A percentile compares a stretch with the other conserved stretches of the same genome.
Conservation (phyloP, 2,888 invertebrate genomes). For the Girardia tigrina region DNA sequence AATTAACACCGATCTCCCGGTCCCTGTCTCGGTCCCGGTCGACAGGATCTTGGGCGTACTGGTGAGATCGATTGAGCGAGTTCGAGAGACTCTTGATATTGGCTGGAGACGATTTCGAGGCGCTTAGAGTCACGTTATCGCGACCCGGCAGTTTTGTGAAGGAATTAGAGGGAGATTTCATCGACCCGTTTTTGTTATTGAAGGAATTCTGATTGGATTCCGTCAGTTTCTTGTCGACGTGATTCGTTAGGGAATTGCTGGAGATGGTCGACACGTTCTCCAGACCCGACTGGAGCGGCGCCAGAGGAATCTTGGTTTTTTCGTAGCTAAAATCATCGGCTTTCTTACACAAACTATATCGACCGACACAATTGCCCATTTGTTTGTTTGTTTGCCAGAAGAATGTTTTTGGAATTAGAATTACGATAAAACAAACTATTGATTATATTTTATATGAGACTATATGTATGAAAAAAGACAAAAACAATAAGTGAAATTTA, state of each 20-base stretch:
- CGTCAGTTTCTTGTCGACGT: not conserved
- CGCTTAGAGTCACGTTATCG: not conserved
- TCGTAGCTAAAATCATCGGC: not conserved
- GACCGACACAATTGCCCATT: not conserved
- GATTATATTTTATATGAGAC: too few species aligned
- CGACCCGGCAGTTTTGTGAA: not conserved
- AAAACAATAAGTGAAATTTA: too few species aligned
- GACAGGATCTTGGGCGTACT: not conserved
- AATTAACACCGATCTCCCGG: not conserved
- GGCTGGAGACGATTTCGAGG: not conserved
- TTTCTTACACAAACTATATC: slow-evolving; percentile 4
- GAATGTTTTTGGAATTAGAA: too few species aligned
- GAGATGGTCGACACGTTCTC: not conserved
- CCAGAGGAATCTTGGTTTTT: not conserved
- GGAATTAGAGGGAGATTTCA: not conserved
- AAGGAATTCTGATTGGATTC: not conserved
- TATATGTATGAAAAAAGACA: too few species aligned
- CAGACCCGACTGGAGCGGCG: not conserved
- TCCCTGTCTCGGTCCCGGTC: too few species aligned
- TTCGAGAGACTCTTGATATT: not conserved
- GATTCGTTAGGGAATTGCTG: not conserved
- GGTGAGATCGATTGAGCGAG: not conserved
- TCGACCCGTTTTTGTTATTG: not conserved
- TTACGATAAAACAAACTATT: too few species aligned
- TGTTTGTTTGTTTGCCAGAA: not conserved